Conservation (phyloP, 2,113 vertebrate species). For the Poecile atricapillus region DNA sequence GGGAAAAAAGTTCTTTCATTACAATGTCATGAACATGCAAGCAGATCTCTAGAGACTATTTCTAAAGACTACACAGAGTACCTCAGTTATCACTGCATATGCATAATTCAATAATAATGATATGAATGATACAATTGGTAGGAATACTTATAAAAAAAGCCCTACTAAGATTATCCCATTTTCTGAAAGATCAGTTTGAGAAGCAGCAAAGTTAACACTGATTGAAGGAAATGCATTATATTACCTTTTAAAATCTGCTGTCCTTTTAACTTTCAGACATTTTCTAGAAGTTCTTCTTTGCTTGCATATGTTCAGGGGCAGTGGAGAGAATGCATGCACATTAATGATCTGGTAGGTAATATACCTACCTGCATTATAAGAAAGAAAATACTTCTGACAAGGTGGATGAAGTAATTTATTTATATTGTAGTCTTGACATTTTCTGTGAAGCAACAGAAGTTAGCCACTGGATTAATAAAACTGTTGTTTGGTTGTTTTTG, state of each 20-base stretch:
- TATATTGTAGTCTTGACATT: not conserved
- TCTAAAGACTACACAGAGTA: not conserved
- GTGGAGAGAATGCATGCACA: too few species aligned
- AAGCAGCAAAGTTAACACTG: not conserved
- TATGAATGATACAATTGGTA: not conserved
- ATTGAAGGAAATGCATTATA: not conserved
- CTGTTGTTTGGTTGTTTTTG: too few species aligned
- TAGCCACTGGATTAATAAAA: not conserved
- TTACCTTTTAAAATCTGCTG: not conserved
- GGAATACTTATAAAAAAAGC: not conserved
- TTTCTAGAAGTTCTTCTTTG: not conserved
- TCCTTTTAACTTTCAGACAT: not conserved
- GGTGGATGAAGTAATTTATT: not conserved
- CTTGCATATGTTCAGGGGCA: rapidly evolving
- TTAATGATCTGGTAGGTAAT: not conserved
- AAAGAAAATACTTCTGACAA: not conserved
- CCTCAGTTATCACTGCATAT: not conserved
- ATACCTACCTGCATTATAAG: not conserved
- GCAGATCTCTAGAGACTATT: not conserved
- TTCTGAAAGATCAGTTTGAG: not conserved
- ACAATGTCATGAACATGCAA: not conserved
- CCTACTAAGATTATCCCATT: not conserved
- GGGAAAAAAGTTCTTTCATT: not conserved
- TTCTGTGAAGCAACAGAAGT: not conserved
- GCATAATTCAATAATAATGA: not conserved